Conservation (phyloP, 1,140 invertebrate species). For the Augochlora pura region DNA sequence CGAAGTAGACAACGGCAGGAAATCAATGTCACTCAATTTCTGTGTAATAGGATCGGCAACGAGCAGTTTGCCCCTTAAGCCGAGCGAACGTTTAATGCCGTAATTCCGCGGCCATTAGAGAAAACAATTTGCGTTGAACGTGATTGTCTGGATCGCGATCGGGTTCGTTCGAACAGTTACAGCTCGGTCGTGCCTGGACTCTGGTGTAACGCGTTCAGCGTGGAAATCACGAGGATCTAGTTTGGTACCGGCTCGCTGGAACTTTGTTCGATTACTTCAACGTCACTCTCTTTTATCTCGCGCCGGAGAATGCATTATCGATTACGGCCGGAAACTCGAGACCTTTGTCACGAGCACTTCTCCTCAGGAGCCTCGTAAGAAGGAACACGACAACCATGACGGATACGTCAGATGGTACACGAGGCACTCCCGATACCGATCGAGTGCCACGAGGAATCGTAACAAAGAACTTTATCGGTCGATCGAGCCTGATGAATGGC, state of each 20-base stretch:
- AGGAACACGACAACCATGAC: not conserved
- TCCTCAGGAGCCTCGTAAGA: not conserved
- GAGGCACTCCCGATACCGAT: not conserved
- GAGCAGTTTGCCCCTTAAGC: slow-evolving; percentile 5
- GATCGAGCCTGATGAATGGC: not conserved
- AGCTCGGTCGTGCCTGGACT: not conserved
- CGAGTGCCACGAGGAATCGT: slow-evolving; percentile 14
- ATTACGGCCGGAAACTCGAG: not conserved
- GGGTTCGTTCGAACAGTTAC: not conserved
- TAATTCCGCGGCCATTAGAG: not conserved
- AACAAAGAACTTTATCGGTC: slow-evolving; percentile 24
- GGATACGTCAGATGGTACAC: slow-evolving; percentile 12
- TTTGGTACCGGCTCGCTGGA: not conserved
- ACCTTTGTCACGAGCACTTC: slow-evolving; percentile 3
- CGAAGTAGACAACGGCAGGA: slow-evolving; percentile 29
- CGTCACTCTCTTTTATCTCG: not conserved
- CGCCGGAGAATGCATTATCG: not conserved
- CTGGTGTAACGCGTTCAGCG: not conserved
- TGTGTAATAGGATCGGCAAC: slow-evolving; percentile 25
- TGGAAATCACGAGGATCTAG: not conserved
- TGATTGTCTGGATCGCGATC: not conserved
- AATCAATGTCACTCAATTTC: slow-evolving; percentile 44
- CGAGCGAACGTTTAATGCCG: not conserved
- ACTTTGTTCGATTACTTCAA: not conserved
- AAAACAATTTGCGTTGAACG: slow-evolving; percentile 5